Percentiles rank a stretch among this genome's conserved stretches.
Conservation (phyloP, 2,113 vertebrate genomes). For the Channa maculata region DNA sequence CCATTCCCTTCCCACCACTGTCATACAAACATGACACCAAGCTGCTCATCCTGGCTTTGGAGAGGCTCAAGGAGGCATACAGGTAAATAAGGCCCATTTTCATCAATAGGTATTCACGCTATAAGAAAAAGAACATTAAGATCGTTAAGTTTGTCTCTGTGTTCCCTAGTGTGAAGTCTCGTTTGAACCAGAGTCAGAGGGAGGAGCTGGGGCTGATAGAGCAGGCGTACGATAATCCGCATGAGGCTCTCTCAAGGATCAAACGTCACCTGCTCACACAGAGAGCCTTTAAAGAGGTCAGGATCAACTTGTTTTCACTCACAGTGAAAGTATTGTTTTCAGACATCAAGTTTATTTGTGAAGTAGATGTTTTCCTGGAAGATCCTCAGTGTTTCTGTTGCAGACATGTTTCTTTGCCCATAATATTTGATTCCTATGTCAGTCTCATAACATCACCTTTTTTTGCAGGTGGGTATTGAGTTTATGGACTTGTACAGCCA, state of each 20-base stretch:
- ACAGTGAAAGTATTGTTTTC: neutral
- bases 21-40: constrained; percentile 99
- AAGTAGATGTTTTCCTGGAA: neutral
- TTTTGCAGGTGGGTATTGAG: constrained; percentile 94
- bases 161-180: constrained; percentile 92
- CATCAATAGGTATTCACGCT: too few species aligned
- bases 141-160: neutral
- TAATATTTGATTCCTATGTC: neutral
- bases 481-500: constrained; percentile 99
- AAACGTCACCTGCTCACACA: constrained; percentile 99
- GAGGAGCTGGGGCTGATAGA: constrained; percentile 97
- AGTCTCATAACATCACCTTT: neutral
- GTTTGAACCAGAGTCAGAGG: constrained; percentile 97
- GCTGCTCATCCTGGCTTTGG: constrained; percentile 95
- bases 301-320: neutral
- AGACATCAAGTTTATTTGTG: neutral
- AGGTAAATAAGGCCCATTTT: constrained; percentile 81
- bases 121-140: neutral
- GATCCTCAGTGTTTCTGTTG: neutral
- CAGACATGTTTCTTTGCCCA: neutral
- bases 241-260: constrained; percentile 97
- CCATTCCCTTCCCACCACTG: constrained; percentile 95
- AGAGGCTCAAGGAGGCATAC: constrained; percentile 99
- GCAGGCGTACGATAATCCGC: constrained; percentile 98
- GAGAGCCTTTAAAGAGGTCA: constrained; percentile 98